phyloP scores from a whole-genome alignment of 30 jellyfish, hydroid and myxozoan genomes.

The Aurelia sp. region DNA sequence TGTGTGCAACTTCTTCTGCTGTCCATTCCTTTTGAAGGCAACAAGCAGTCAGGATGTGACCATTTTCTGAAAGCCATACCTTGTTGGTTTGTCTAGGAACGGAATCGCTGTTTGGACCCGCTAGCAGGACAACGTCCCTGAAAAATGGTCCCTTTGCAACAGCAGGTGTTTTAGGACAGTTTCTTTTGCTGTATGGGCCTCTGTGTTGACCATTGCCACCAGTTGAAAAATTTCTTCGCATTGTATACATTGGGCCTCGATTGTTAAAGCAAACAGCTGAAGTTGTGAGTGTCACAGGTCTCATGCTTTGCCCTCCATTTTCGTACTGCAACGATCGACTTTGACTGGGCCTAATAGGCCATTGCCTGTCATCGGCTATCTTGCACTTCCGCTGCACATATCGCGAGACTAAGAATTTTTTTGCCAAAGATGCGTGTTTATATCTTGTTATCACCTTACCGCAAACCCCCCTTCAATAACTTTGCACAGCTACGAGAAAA shows the following conservation, averaged over 20 bases:
- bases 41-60: slow-evolving; percentile 20
- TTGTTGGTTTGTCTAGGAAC: slow-evolving; percentile 26
- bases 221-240: no score
- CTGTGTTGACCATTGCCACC: no score
- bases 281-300: no score
- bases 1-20: not conserved
- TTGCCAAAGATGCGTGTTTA: slow-evolving; percentile 27
- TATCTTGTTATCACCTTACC: slow-evolving; percentile 25
- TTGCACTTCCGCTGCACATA: slow-evolving; percentile 60
- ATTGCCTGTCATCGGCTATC: slow-evolving; percentile 52
- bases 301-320: no score
- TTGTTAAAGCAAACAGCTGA: no score
- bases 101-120: slow-evolving; percentile 33
- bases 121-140: slow-evolving; percentile 17
- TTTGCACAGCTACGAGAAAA: slow-evolving; percentile 65
- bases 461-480: slow-evolving; percentile 60
- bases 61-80: slow-evolving; percentile 22
- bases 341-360: no score
- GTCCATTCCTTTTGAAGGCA: slow-evolving; percentile 43
- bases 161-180: no score
- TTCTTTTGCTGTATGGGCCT: no score
- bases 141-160: not conserved
- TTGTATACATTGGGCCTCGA: no score
- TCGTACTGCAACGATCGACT: no score
- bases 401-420: slow-evolving; percentile 58